These are phyloP conservation scores for Perizoma affinitatum DNA, from an alignment of 2,888 invertebrate genomes.

Conservation along the genomic window DNA sequence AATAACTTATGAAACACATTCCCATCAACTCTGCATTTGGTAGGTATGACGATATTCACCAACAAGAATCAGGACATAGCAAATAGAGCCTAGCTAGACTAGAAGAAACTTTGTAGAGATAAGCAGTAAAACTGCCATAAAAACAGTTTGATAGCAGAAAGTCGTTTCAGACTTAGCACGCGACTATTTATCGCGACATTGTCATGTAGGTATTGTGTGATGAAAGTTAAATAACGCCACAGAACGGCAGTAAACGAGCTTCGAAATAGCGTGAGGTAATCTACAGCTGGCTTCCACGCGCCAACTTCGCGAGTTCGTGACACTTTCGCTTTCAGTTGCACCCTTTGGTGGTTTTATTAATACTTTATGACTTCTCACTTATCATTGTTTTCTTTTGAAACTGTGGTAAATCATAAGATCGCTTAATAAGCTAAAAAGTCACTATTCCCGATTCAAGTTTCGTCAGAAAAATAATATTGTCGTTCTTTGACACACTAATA, in stretches of 20 bases:
- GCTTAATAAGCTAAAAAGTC: neutral
- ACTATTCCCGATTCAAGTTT: no score
- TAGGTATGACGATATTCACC: slow-evolving; percentile 5
- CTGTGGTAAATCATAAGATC: neutral
- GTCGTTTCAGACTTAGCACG: slow-evolving; percentile 47
- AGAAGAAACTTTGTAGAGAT: slow-evolving; percentile 20
- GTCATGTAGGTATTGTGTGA: slow-evolving; percentile 55
- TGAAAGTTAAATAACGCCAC: slow-evolving; percentile 65
- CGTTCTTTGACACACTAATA: no score
- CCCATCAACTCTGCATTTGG: slow-evolving; percentile 12
- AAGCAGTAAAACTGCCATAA: slow-evolving; percentile 23
- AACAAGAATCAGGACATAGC: slow-evolving; percentile 11
- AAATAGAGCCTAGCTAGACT: slow-evolving; percentile 14
- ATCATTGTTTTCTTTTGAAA: slow-evolving; percentile 2
- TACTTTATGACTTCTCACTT: slow-evolving; percentile 36
- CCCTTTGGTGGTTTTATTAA: slow-evolving; percentile 33
- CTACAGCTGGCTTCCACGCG: slow-evolving; percentile 47
- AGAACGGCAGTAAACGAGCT: slow-evolving; percentile 57
- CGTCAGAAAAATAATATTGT: no score
- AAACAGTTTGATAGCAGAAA: slow-evolving; percentile 31
- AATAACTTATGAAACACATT: neutral
- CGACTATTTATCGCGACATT: slow-evolving; percentile 58
- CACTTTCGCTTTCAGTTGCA: slow-evolving; percentile 42
- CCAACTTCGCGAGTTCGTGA: slow-evolving; percentile 45
- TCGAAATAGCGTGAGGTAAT: slow-evolving; percentile 61